Percentiles rank a stretch among this genome's conserved stretches.
These are phyloP conservation scores for Diplodus puntazzo DNA, from an alignment of 2,797 vertebrate species.

Conservation along the genomic window DNA sequence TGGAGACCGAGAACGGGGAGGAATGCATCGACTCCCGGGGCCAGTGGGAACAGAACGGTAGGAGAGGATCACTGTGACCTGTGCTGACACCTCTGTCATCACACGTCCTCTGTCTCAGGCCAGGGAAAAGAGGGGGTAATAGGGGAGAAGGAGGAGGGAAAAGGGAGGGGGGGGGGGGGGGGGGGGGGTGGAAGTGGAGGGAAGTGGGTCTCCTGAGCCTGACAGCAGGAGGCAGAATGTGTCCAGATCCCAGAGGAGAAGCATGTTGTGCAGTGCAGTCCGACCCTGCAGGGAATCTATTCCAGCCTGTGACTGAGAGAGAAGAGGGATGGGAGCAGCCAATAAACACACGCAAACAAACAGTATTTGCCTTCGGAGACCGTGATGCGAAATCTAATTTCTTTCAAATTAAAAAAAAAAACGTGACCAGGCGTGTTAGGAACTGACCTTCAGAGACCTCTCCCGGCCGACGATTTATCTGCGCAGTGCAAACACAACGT, in stretches of 20 bases:
- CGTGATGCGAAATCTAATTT: slow-evolving; percentile 25
- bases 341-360: slow-evolving; percentile 34
- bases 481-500: slow-evolving; percentile 29
- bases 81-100: slow-evolving; percentile 91
- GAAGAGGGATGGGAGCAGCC: not conserved
- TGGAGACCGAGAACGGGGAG: slow-evolving; percentile 75
- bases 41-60: slow-evolving; percentile 75
- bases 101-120: slow-evolving; percentile 64
- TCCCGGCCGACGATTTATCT: slow-evolving; percentile 2
- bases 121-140: slow-evolving; percentile 46
- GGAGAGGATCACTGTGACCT: slow-evolving; percentile 84
- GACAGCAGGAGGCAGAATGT: slow-evolving; percentile 78
- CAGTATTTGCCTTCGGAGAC: slow-evolving; percentile 16
- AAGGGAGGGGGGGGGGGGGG: slow-evolving; percentile 15
- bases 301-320: slow-evolving; percentile 14
- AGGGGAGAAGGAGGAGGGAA: slow-evolving; percentile 33
- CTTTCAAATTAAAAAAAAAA: slow-evolving; percentile 27
- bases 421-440: slow-evolving; percentile 27
- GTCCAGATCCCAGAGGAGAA: slow-evolving; percentile 64
- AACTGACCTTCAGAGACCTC: slow-evolving; percentile 42
- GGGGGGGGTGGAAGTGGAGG: slow-evolving; percentile 24
- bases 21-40: slow-evolving; percentile 70
- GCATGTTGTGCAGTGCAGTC: slow-evolving; percentile 39
- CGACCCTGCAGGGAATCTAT: slow-evolving; percentile 27
- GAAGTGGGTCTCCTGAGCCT: slow-evolving; percentile 76